Percentiles rank a stretch among this genome's conserved stretches.
phyloP scores from a whole-genome alignment of 2,113 vertebrate species.

The Notarius quadriscutis region DNA sequence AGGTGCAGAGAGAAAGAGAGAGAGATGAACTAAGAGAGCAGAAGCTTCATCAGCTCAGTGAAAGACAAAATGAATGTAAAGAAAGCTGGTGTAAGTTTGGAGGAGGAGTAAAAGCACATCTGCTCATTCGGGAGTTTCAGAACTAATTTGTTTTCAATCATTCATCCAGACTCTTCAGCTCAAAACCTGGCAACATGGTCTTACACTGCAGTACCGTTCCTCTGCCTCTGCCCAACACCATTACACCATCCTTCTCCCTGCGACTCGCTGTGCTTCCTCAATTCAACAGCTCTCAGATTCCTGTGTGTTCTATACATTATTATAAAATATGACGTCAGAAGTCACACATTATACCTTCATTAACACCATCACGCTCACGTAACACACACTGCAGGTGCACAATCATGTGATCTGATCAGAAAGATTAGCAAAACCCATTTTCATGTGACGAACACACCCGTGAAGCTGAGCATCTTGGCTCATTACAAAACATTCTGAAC shows the following conservation, averaged over 20 bases:
- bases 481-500: not conserved
- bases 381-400: not conserved
- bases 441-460: not conserved
- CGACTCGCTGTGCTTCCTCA: not conserved
- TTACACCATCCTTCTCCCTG: not conserved
- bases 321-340: not conserved
- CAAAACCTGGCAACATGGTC: conserved; percentile 20
- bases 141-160: conserved; percentile 42
- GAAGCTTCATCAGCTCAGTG: not conserved
- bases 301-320: not conserved
- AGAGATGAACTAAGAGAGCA: not conserved
- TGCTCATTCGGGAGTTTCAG: conserved; percentile 17
- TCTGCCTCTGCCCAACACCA: not conserved
- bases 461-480: not conserved
- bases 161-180: conserved; percentile 24
- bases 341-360: not conserved
- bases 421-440: not conserved
- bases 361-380: not conserved
- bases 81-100: not conserved
- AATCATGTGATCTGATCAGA: not conserved
- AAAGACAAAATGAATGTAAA: not conserved
- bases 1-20: not conserved
- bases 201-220: conserved; percentile 35
- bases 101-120: not conserved
- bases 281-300: not conserved